These are phyloP conservation scores for Orgyia antiqua DNA, from an alignment of 2,888 invertebrate species.

Conservation along the genomic window DNA sequence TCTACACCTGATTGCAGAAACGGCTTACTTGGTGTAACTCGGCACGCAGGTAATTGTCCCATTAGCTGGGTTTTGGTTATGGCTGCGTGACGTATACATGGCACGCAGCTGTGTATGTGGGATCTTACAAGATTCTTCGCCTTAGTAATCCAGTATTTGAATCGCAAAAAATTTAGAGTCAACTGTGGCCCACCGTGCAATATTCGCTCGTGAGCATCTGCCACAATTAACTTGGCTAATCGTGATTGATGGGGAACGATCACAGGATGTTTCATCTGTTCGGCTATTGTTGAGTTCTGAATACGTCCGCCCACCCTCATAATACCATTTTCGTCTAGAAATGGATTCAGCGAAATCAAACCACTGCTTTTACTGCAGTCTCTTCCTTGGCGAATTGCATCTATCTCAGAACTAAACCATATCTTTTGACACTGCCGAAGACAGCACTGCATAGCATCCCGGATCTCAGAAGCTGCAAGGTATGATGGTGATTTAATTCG, in stretches of 20 bases:
- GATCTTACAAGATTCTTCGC: background rate
- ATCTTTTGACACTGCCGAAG: constrained; percentile 2
- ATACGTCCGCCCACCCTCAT: constrained; percentile 5
- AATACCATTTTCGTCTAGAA: background rate
- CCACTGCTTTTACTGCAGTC: background rate
- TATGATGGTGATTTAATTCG: background rate
- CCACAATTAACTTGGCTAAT: background rate
- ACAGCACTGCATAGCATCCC: background rate
- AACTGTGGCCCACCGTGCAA: constrained; percentile 4
- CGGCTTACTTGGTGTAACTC: background rate
- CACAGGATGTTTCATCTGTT: constrained; percentile 2
- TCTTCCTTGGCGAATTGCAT: background rate
- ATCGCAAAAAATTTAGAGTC: background rate
- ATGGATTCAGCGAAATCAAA: background rate
- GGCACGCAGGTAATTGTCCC: constrained; percentile 1
- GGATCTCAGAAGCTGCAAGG: constrained; percentile 1
- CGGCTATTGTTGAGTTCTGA: background rate
- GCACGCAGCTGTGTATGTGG: background rate
- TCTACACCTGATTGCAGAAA: background rate
- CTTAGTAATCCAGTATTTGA: background rate
- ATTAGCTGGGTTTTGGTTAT: background rate
- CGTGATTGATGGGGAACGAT: constrained; percentile 1
- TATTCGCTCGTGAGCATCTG: constrained; percentile 1
- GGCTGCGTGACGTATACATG: background rate
- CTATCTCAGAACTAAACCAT: constrained; percentile 2